Evolutionary conservation across 2,113 vertebrate species (phyloP).

Genomic region (Baryphthengus martii): DNA sequence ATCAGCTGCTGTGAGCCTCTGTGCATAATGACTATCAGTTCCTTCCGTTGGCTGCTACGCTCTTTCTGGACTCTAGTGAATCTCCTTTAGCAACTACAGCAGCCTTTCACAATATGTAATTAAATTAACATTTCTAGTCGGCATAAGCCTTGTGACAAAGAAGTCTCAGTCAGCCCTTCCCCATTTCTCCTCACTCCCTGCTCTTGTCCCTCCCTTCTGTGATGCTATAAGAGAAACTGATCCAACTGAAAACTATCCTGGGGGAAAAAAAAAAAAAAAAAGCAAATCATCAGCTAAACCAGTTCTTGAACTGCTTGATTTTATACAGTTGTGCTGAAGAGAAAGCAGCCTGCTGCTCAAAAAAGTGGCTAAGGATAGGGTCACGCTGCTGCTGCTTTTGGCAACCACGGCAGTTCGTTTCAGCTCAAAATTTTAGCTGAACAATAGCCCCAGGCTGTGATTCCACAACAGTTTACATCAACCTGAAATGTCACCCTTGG

Average conservation of each 20-base stretch:
- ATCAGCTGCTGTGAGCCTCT: conserved; percentile 36
- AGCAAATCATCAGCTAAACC: neutral
- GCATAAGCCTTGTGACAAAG: neutral
- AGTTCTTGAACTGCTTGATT: neutral
- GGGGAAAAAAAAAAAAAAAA: neutral
- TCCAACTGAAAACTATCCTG: neutral
- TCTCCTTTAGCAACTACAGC: conserved; percentile 7
- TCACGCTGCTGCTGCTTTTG: neutral
- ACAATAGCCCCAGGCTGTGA: neutral
- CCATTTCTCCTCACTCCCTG: neutral
- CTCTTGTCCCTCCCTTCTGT: neutral
- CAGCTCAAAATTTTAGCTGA: conserved; percentile 25
- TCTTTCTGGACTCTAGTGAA: neutral
- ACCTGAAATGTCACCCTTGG: neutral
- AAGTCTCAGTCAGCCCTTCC: neutral
- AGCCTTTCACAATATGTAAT: neutral
- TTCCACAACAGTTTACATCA: conserved; percentile 7
- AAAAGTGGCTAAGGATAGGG: neutral
- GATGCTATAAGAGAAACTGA: neutral
- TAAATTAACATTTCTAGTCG: conserved; percentile 20
- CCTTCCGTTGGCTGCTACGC: neutral
- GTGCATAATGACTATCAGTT: neutral
- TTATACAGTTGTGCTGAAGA: neutral
- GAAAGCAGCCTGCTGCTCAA: neutral
- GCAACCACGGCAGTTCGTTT: neutral